These are phyloP conservation scores for Teleogryllus occipitalis DNA, from an alignment of 1,140 invertebrate species.

Conservation along the genomic window DNA sequence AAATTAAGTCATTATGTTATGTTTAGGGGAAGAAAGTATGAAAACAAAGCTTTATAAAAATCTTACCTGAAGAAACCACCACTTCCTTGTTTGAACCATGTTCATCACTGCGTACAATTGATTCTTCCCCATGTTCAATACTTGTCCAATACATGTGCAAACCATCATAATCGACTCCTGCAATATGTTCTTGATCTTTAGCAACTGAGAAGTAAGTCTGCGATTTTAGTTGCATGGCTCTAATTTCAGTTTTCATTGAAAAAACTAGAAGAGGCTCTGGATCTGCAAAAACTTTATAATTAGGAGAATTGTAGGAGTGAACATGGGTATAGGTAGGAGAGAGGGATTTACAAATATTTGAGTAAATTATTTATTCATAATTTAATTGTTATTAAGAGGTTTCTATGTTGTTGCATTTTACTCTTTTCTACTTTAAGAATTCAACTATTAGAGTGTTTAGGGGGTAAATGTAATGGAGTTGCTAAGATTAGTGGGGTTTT, in stretches of 20 bases:
- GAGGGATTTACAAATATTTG: too few relatives aligned
- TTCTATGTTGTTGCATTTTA: too few relatives aligned
- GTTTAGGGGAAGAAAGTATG: too few relatives aligned
- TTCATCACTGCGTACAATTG: slow-evolving; percentile 48
- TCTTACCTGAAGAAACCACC: slow-evolving; percentile 29
- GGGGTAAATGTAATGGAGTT: too few relatives aligned
- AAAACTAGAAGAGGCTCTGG: slow-evolving; percentile 46
- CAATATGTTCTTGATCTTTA: slow-evolving; percentile 45
- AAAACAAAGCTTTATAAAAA: too few relatives aligned
- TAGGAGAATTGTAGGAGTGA: too few relatives aligned
- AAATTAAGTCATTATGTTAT: not conserved
- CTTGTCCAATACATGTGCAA: slow-evolving; percentile 66
- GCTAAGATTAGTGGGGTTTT: too few relatives aligned
- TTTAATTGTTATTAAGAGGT: too few relatives aligned
- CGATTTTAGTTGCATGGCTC: slow-evolving; percentile 40
- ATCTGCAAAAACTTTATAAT: not conserved
- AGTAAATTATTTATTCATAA: too few relatives aligned
- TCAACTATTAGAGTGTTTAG: too few relatives aligned
- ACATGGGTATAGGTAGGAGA: too few relatives aligned
- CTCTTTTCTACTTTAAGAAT: too few relatives aligned
- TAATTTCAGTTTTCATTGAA: slow-evolving; percentile 44
- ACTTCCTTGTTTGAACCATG: slow-evolving; percentile 48
- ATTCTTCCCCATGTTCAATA: slow-evolving; percentile 51
- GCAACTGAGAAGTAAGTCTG: slow-evolving; percentile 39
- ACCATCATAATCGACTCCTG: slow-evolving; percentile 59